Percentiles rank a stretch among this genome's conserved stretches.
phyloP scores from a whole-genome alignment of 1,140 invertebrate species.

The Temnothorax curvispinosus region DNA sequence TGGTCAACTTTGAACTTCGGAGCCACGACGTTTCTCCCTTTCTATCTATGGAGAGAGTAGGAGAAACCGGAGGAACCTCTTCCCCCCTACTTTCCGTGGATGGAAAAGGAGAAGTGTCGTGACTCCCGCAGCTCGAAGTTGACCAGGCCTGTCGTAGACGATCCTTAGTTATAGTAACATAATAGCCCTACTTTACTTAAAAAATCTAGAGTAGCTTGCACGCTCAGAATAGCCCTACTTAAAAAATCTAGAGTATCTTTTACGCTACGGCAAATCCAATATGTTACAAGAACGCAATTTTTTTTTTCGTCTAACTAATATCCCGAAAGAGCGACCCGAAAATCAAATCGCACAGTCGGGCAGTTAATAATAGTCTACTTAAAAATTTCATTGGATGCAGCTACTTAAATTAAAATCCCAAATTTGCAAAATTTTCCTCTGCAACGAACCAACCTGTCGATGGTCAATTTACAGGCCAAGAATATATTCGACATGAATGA shows the following conservation, averaged over 20 bases:
- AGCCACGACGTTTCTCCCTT: too few species aligned
- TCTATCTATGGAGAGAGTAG: too few species aligned
- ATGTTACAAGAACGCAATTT: constrained; percentile 9
- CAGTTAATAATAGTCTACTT: constrained; percentile 7
- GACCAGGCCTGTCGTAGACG: neutral
- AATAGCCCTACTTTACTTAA: constrained; percentile 16
- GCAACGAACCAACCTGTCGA: constrained; percentile 64
- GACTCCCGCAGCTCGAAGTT: too few species aligned
- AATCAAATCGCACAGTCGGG: neutral
- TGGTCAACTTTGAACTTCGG: too few species aligned
- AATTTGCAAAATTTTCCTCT: constrained; percentile 34
- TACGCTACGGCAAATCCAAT: neutral
- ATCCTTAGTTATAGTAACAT: neutral
- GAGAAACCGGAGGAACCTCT: too few species aligned
- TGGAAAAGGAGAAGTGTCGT: too few species aligned
- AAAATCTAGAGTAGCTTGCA: neutral
- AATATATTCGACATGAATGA: constrained; percentile 28
- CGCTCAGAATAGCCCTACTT: constrained; percentile 2
- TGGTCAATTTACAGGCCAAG: constrained; percentile 36
- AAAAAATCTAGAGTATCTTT: constrained; percentile 3
- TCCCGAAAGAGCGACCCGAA: neutral
- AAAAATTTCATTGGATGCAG: constrained; percentile 30
- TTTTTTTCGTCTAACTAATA: constrained; percentile 1
- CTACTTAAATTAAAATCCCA: constrained; percentile 24
- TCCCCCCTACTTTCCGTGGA: too few species aligned